phyloP scores from a whole-genome alignment of 2,888 invertebrate genomes.

The Melikaiella ostensackeni region DNA sequence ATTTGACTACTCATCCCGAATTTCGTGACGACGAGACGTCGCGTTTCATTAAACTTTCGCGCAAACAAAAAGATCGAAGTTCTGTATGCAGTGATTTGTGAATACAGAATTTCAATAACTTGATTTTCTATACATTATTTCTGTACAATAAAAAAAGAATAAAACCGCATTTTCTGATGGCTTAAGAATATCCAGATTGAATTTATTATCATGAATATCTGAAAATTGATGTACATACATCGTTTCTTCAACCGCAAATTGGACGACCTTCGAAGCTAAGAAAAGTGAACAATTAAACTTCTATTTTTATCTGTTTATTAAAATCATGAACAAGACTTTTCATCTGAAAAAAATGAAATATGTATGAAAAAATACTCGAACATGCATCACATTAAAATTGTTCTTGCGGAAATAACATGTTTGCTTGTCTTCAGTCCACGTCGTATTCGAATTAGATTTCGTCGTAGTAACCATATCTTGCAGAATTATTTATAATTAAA shows the following conservation, averaged over 20 bases:
- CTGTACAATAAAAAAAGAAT: neutral
- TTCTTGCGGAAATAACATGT: slow-evolving; percentile 25
- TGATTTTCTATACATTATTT: too few relatives aligned
- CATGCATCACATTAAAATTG: slow-evolving; percentile 1
- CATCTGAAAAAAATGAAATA: neutral
- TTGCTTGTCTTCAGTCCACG: slow-evolving; percentile 4
- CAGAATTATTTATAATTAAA: slow-evolving; percentile 16
- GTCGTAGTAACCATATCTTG: neutral
- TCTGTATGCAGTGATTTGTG: too few relatives aligned
- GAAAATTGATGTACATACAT: neutral
- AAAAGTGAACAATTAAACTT: neutral
- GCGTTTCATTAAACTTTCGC: too few relatives aligned
- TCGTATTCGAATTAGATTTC: neutral
- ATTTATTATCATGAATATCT: neutral
- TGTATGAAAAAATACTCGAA: neutral
- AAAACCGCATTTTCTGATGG: neutral
- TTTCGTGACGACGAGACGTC: too few relatives aligned
- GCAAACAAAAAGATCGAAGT: too few relatives aligned
- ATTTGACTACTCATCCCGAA: too few relatives aligned
- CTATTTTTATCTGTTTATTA: neutral
- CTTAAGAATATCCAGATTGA: neutral
- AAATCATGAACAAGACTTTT: neutral
- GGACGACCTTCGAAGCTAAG: neutral
- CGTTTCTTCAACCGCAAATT: slow-evolving; percentile 9
- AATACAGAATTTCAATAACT: too few relatives aligned